Evolutionary conservation across 2,888 invertebrate species (phyloP), one percentile per base, ranked within the genome.

Genomic region (Cancer borealis): DNA sequence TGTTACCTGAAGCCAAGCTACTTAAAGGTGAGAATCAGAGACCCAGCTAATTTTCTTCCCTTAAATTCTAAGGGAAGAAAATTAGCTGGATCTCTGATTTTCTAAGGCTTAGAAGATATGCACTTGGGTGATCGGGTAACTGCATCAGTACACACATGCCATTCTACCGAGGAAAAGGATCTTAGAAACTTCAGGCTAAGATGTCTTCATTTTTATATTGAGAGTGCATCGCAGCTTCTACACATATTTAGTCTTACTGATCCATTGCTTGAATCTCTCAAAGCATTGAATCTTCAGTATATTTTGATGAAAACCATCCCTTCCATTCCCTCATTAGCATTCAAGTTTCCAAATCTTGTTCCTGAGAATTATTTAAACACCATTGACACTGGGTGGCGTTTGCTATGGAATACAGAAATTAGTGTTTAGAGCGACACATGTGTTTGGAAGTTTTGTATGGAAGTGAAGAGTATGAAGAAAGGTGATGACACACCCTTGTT

Each of bases 361-460:
- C 66, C 91, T 26, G 47, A 73, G 10, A 88, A 60, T 88, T 66
- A 94, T 30, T n/a, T 94, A 30, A 91, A 94, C 39, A 66, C 88
- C 21, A 26, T 94, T 46, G 92, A 94, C 60, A 60, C n/a, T 54
- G 94, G 92, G 94, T 92, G 92, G 94, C 87, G 92, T 14, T 79
- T 94, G 60, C 92, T 92, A 39, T 46, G 92, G n/a, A 92, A 94
- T 30, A 94, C 92, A 92, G 4, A 92, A 46, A 45, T 87, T 5
- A 26, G 21, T 94, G 45, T 54, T 30, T n/a, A 92, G 47, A 45
- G 21, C 21, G 39, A 92, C 84, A 45, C n/a, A 45, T 79, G 47
- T 12, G 66, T 30, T 26, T 66, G 91, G 26, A 4, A 91, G 84
- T 92, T 84, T 92, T 92, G 84, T 79, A 84, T 79, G 45, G 21